Evolutionary conservation across 2,888 invertebrate genomes (phyloP), one percentile per base, ranked within the genome.

Genomic region (Acleris sparsana): DNA sequence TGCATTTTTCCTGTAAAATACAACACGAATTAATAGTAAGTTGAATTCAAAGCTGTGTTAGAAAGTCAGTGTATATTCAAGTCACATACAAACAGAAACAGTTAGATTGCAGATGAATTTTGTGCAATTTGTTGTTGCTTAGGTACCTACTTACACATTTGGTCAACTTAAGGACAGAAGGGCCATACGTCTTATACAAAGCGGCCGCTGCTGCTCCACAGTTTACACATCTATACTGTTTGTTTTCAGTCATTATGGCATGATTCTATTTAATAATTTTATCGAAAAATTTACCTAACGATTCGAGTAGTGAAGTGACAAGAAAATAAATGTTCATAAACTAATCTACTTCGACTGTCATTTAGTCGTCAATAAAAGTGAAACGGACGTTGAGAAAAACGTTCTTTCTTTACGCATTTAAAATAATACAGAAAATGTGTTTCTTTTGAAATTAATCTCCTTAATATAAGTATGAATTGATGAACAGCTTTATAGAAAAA

Each of bases 111-210:
- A 33, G 11, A 13, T 3, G 0, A 1, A 13, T 9, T 39, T 13
- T 39, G 13, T 13, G 11, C 0, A 39, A 39, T 13, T 39, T 39
- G 7, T 9, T 49, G 48, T 6, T 13, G 11, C 33, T 33, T 46
- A n/a, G n/a, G n/a, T n/a, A n/a, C n/a, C n/a, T n/a, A 93, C 95
- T 92, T 94, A 97, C 96, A 88, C 97, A 97, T 88, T 95, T 94
- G 2, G 94, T 94, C 55, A 96, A 89, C 87, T 96, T 97, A 20
- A 96, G 85, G 51, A 96, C 95, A 6, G 95, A 94, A 7, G 95
- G 94, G 71, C 95, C 96, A 71, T 96, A 96, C 69, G 94, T 94
- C 73, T 94, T 95, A 75, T 93, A 96, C 1, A 97, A 87, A 70
- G 95, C 95, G 18, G 91, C 88, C 0, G 94, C 93, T 53, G 90